phyloP scores from a whole-genome alignment of 2,888 invertebrate species.

The Drosophila prolongata region DNA sequence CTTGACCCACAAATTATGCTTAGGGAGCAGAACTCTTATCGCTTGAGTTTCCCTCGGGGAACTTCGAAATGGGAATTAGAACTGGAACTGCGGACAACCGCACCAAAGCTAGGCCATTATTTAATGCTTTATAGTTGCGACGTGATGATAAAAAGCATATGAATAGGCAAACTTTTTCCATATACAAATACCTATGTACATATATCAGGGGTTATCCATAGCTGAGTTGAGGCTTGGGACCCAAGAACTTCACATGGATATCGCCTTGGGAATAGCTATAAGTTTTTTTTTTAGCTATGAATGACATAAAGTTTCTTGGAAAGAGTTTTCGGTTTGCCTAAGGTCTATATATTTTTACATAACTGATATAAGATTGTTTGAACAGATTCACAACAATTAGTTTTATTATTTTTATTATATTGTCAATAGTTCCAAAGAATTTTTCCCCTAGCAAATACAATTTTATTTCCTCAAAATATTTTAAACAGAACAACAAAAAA shows the following conservation, averaged over 20 bases:
- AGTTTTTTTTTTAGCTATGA: not conserved
- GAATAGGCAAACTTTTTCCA: not conserved
- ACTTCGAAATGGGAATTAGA: conserved; percentile 25
- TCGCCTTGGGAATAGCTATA: not conserved
- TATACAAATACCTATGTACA: conserved; percentile 6
- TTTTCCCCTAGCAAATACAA: not conserved
- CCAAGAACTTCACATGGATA: conserved; percentile 2
- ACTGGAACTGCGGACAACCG: conserved; percentile 9
- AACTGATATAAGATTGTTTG: not conserved
- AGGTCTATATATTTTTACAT: not conserved
- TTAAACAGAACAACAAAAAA: not conserved
- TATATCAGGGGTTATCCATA: conserved; percentile 16
- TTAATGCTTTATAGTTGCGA: conserved; percentile 61
- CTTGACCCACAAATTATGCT: conserved; percentile 73
- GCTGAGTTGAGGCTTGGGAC: conserved; percentile 9
- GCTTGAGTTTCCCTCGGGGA: conserved; percentile 6
- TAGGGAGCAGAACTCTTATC: conserved; percentile 37
- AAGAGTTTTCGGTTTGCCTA: not conserved
- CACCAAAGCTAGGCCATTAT: conserved; percentile 48
- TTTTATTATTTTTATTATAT: too few species aligned
- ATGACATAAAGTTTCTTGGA: not conserved
- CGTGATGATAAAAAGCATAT: conserved; percentile 65
- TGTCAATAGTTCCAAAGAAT: too few species aligned
- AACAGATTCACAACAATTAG: too few species aligned
- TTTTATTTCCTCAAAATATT: not conserved